Evolutionary conservation across 2,113 vertebrate species (phyloP).

Genomic region (western clawed frog (Xenopus tropicalis)): DNA sequence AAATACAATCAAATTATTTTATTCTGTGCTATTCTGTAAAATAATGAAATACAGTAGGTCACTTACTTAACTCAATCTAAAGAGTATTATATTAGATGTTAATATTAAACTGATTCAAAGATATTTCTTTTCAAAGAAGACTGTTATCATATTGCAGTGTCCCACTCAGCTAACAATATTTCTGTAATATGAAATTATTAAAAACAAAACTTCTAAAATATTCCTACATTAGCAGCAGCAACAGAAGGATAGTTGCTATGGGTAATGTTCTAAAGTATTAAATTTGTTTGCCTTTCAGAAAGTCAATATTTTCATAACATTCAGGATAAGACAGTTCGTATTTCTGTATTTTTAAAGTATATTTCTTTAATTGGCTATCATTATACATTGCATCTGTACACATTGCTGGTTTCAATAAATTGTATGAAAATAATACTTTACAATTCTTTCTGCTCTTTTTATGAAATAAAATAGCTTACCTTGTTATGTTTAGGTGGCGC

Average conservation of each 20-base stretch:
- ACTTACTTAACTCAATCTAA: too few relatives aligned
- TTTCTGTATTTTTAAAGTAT: neutral
- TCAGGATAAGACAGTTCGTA: constrained; percentile 1
- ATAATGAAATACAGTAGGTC: too few relatives aligned
- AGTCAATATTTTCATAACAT: constrained; percentile 27
- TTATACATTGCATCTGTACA: neutral
- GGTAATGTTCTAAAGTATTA: constrained; percentile 15
- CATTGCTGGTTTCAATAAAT: neutral
- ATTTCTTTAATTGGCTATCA: neutral
- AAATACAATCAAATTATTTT: too few relatives aligned
- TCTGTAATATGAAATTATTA: constrained; percentile 5
- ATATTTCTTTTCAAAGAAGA: neutral
- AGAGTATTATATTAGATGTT: too few relatives aligned
- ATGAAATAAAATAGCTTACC: too few relatives aligned
- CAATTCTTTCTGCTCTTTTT: neutral
- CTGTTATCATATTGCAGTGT: neutral
- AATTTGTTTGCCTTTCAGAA: constrained; percentile 20
- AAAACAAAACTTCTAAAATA: constrained; percentile 1
- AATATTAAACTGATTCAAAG: neutral
- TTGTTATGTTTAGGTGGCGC: too few relatives aligned
- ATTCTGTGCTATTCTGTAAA: too few relatives aligned
- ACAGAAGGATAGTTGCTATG: constrained; percentile 21
- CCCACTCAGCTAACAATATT: neutral
- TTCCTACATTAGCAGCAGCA: neutral
- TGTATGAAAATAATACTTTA: neutral